Percentiles rank a stretch among this genome's conserved stretches.
Conservation (phyloP, 2,888 invertebrate species). For the Salticus scenicus region DNA sequence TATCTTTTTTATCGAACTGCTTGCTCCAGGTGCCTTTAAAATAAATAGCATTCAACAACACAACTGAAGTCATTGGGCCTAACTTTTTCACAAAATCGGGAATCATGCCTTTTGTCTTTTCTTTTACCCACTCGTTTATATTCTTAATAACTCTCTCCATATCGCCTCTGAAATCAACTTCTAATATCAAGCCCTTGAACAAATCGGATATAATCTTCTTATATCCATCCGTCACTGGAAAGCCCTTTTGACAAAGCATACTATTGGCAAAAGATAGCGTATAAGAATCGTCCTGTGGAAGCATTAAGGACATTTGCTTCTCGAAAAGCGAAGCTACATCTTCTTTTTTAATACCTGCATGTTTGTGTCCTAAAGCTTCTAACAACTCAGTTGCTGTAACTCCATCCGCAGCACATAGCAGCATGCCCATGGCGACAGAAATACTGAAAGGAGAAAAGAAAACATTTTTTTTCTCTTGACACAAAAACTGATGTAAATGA, state of each 20-base stretch:
- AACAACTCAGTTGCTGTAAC: constrained; percentile 27
- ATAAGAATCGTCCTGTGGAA: neutral
- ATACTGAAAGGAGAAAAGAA: constrained; percentile 35
- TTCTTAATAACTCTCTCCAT: neutral
- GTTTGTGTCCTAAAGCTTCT: constrained; percentile 18
- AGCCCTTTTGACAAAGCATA: neutral
- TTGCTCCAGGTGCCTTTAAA: constrained; percentile 76
- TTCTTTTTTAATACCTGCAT: neutral
- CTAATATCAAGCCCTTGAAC: constrained; percentile 13
- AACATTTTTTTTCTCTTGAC: constrained; percentile 27
- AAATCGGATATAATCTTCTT: neutral
- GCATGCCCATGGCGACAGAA: constrained; percentile 33
- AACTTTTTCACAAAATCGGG: constrained; percentile 12
- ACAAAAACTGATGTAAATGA: constrained; percentile 1
- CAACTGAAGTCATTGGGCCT: constrained; percentile 73
- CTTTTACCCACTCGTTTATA: constrained; percentile 34
- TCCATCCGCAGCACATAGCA: constrained; percentile 24
- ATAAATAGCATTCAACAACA: constrained; percentile 77
- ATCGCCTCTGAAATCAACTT: constrained; percentile 27
- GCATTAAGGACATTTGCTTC: neutral
- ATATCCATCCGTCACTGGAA: neutral
- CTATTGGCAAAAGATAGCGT: neutral
- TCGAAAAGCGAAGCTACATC: constrained; percentile 4
- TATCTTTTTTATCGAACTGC: constrained; percentile 74
- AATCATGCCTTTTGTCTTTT: constrained; percentile 22